These are phyloP conservation scores for Tauraco hartlaubi DNA, from an alignment of 2,797 vertebrate genomes.

Conservation along the genomic window DNA sequence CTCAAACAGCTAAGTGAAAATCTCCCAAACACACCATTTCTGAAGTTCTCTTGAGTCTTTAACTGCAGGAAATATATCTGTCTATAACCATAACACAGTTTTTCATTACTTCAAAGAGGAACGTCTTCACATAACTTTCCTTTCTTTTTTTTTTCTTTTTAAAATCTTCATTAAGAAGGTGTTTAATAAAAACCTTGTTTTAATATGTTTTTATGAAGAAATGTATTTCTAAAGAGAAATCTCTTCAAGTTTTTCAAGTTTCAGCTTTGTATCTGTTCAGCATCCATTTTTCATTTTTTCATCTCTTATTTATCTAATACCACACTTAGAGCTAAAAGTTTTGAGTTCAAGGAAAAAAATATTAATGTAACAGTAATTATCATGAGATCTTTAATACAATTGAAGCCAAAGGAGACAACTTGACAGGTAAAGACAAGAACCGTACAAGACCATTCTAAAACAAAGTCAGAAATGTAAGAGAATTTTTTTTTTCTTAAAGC, in stretches of 20 bases:
- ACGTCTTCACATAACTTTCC: background rate
- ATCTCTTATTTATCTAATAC: background rate
- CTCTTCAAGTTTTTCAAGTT: background rate
- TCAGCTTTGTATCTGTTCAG: background rate
- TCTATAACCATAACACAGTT: background rate
- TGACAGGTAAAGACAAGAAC: background rate
- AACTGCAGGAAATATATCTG: background rate
- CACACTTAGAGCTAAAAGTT: background rate
- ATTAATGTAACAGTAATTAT: background rate
- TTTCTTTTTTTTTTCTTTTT: no score
- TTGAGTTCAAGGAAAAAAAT: background rate
- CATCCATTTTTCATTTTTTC: background rate
- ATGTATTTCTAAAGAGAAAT: background rate
- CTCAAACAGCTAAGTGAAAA: background rate
- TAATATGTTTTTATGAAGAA: background rate
- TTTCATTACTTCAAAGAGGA: background rate
- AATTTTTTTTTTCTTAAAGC: background rate
- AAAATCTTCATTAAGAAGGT: background rate
- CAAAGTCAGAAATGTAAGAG: background rate
- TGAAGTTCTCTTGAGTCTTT: background rate
- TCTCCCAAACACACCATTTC: background rate
- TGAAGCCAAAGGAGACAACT: background rate
- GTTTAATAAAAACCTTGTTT: background rate
- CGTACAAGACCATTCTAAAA: background rate
- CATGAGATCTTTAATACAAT: background rate